Percentiles rank a stretch among this genome's conserved stretches.
Evolutionary conservation across 2,888 invertebrate genomes (phyloP).

Genomic region (Schizotus pectinicornis): DNA sequence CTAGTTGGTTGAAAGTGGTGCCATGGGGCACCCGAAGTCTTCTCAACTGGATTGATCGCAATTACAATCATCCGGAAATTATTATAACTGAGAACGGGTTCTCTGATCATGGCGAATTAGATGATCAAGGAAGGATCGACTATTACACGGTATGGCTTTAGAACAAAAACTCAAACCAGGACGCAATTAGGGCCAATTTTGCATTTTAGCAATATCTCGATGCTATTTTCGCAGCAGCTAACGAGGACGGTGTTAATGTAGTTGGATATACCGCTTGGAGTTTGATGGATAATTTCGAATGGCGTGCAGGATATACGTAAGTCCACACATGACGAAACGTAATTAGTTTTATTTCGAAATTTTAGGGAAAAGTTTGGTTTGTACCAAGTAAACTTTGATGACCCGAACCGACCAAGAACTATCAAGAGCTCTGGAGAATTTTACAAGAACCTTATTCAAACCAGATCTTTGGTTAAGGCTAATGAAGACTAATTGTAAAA

Average conservation of each 20-base stretch:
- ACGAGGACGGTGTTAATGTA: constrained; percentile 53
- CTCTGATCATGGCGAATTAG: constrained; percentile 58
- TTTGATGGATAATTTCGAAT: constrained; percentile 51
- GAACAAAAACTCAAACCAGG: not conserved
- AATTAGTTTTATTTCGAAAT: not conserved
- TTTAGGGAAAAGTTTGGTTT: constrained; percentile 24
- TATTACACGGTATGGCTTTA: constrained; percentile 48
- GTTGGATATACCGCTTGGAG: constrained; percentile 56
- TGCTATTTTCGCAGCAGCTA: constrained; percentile 49
- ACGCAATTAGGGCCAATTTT: not conserved
- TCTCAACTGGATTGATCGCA: constrained; percentile 55
- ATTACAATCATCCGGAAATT: constrained; percentile 60
- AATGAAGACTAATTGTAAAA: constrained; percentile 7
- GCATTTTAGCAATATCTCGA: constrained; percentile 57
- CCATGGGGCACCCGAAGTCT: constrained; percentile 65
- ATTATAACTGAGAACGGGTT: constrained; percentile 66
- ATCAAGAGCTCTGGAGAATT: constrained; percentile 16
- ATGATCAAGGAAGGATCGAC: constrained; percentile 60
- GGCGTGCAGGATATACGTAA: constrained; percentile 60
- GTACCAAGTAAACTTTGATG: constrained; percentile 17
- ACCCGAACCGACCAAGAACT: constrained; percentile 20
- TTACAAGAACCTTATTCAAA: constrained; percentile 16
- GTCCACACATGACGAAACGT: constrained; percentile 37
- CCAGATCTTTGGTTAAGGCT: constrained; percentile 15
- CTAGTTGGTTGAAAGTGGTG: constrained; percentile 27